These are phyloP conservation scores for Diadegma fenestrale DNA, from an alignment of 2,888 invertebrate species.

Conservation along the genomic window DNA sequence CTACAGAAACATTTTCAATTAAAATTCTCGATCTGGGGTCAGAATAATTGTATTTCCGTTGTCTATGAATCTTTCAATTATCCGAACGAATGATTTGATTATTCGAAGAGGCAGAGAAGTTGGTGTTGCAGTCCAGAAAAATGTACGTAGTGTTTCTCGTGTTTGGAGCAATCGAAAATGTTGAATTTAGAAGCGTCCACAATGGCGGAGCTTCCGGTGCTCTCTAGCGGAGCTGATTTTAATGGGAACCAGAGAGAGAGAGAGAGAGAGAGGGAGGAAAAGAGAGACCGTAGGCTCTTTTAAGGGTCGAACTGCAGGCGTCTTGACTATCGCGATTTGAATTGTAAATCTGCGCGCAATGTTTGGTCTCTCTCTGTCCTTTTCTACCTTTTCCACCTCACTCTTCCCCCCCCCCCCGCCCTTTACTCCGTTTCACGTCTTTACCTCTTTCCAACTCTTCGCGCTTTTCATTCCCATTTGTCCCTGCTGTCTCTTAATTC, in stretches of 20 bases:
- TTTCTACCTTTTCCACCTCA: background rate
- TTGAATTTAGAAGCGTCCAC: constrained; percentile 24
- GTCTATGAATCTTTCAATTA: background rate
- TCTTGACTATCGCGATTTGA: constrained; percentile 62
- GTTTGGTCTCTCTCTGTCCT: constrained; percentile 11
- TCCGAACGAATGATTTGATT: background rate
- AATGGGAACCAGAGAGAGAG: constrained; percentile 28
- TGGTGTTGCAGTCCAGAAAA: background rate
- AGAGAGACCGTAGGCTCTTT: constrained; percentile 46
- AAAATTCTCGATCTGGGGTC: background rate
- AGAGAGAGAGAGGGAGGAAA: constrained; percentile 14
- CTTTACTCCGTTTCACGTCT: background rate
- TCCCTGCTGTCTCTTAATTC: background rate
- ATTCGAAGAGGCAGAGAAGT: background rate
- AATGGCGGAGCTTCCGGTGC: constrained; percentile 7
- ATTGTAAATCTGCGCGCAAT: constrained; percentile 64
- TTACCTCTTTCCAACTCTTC: background rate
- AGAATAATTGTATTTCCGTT: background rate
- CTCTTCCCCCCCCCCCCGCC: background rate
- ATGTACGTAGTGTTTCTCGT: background rate
- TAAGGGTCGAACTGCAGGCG: constrained; percentile 58
- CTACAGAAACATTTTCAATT: constrained; percentile 23
- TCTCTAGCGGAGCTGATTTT: constrained; percentile 47
- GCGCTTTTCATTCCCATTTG: too few species aligned
- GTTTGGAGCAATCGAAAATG: constrained; percentile 30